Conservation (phyloP, 1,140 invertebrate genomes). For the Mactra quadrangularis region DNA sequence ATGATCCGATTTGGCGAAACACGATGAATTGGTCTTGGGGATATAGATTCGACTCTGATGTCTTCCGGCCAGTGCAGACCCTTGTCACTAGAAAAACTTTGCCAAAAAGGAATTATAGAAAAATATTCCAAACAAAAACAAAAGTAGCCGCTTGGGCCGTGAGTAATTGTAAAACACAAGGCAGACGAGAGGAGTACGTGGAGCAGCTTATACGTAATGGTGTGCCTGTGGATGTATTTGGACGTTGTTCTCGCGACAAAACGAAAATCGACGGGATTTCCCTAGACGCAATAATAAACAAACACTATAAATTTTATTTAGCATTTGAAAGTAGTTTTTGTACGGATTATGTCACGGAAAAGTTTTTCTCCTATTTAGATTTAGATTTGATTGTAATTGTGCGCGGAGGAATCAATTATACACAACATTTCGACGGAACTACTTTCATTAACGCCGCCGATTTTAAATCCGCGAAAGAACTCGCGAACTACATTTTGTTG, state of each 20-base stretch:
- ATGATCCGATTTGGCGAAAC: slow-evolving; percentile 4
- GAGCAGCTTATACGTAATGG: slow-evolving; percentile 85
- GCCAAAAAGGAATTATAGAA: slow-evolving; percentile 28
- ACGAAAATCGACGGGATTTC: slow-evolving; percentile 26
- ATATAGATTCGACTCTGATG: slow-evolving; percentile 39
- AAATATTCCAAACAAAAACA: slow-evolving; percentile 59
- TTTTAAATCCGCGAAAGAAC: too few species aligned
- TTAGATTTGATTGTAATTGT: slow-evolving; percentile 88
- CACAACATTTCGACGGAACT: slow-evolving; percentile 86
- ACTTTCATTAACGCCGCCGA: slow-evolving; percentile 89
- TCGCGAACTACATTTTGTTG: slow-evolving; percentile 85
- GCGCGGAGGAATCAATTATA: too few species aligned
- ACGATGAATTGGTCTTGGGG: slow-evolving; percentile 47
- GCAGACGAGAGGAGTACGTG: too few species aligned
- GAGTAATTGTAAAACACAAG: slow-evolving; percentile 86
- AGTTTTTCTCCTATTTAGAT: slow-evolving; percentile 86
- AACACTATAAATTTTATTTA: too few species aligned
- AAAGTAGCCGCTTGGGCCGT: slow-evolving; percentile 87
- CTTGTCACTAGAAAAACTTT: slow-evolving; percentile 19
- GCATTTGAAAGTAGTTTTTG: slow-evolving; percentile 95
- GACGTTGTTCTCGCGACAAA: slow-evolving; percentile 84
- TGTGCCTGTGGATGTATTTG: slow-evolving; percentile 88
- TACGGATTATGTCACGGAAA: slow-evolving; percentile 98
- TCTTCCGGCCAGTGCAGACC: slow-evolving; percentile 31
- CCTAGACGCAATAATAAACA: slow-evolving; percentile 66